phyloP scores from a whole-genome alignment of 2,113 vertebrate species.

The Chiloscyllium plagiosum region DNA sequence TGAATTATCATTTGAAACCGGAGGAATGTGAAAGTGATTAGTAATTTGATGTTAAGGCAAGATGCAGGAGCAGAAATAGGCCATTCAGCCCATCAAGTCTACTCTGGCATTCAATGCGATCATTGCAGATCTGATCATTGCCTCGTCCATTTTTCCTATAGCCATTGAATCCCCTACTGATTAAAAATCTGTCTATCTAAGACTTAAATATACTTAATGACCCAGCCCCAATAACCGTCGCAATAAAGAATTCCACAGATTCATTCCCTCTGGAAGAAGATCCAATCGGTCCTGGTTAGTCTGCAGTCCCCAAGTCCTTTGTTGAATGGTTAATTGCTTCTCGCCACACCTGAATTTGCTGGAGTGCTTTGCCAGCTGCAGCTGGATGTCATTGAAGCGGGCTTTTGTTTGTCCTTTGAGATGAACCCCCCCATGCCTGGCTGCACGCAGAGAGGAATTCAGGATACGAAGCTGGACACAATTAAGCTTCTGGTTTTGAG shows the following conservation, averaged over 20 bases:
- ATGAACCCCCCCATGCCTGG: neutral
- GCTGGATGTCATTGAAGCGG: slow-evolving; percentile 27
- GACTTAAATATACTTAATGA: too few species aligned
- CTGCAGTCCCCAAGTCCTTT: neutral
- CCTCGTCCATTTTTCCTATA: too few species aligned
- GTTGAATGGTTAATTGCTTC: neutral
- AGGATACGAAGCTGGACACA: neutral
- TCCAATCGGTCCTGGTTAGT: too few species aligned
- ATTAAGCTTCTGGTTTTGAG: neutral
- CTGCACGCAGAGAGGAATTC: neutral
- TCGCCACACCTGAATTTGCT: neutral
- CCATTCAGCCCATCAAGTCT: too few species aligned
- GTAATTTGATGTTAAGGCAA: neutral
- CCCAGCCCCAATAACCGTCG: too few species aligned
- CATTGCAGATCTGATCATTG: too few species aligned
- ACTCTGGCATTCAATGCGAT: too few species aligned
- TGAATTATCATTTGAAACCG: neutral
- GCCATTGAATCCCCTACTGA: too few species aligned
- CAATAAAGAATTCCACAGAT: too few species aligned
- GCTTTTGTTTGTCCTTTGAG: neutral
- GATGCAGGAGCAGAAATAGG: too few species aligned
- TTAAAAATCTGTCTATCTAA: too few species aligned
- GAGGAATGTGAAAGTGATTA: neutral
- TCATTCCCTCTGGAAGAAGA: too few species aligned
- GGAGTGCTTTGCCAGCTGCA: neutral